Conservation (phyloP, 2,888 invertebrate genomes). For the Synanthedon myopaeformis region DNA sequence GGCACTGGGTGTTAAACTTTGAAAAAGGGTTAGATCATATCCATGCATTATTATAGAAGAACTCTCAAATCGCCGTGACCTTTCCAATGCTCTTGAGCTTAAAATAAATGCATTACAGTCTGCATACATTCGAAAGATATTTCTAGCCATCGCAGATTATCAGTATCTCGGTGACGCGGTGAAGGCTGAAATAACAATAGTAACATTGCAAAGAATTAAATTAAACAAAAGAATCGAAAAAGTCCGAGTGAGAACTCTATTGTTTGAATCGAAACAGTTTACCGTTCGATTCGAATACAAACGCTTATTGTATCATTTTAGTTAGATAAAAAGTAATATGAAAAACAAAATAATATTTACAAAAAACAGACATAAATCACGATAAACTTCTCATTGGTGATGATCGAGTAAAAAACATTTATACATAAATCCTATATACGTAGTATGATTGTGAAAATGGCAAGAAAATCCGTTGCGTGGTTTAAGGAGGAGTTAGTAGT, state of each 20-base stretch:
- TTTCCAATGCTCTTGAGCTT: neutral
- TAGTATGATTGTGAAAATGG: too few species aligned
- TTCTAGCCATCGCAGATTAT: neutral
- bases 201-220: neutral
- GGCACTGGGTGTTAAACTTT: too few species aligned
- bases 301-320: conserved; percentile 18
- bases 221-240: neutral
- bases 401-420: too few species aligned
- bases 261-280: neutral
- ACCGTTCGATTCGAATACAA: conserved; percentile 7
- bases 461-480: too few species aligned
- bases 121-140: neutral
- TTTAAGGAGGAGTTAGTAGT: too few species aligned
- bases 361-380: too few species aligned
- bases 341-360: too few species aligned
- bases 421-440: too few species aligned
- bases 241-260: neutral
- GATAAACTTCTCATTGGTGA: too few species aligned
- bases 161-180: neutral
- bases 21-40: too few species aligned
- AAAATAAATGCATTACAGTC: neutral
- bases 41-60: neutral
- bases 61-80: neutral
- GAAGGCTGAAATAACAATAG: neutral
- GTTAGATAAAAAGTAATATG: conserved; percentile 11